These are phyloP conservation scores for Chelon auratus DNA, from an alignment of 2,797 vertebrate genomes.

Conservation along the genomic window DNA sequence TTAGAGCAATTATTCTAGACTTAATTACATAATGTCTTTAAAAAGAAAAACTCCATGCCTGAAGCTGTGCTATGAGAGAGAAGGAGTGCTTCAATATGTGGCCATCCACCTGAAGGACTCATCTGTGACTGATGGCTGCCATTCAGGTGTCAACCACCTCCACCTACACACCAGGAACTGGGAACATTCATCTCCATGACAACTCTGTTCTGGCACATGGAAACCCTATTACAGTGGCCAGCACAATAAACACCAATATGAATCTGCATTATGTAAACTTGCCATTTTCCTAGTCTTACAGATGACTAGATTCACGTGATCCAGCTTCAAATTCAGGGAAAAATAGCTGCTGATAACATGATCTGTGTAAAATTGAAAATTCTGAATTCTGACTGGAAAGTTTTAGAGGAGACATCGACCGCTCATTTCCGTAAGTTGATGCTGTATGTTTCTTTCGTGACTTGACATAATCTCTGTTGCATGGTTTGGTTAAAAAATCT, in stretches of 20 bases:
- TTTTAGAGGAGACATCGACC: too few species aligned
- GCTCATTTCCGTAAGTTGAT: too few species aligned
- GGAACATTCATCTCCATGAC: constrained; percentile 34
- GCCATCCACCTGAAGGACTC: constrained; percentile 41
- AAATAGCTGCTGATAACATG: not conserved
- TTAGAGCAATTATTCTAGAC: constrained; percentile 69
- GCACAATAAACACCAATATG: constrained; percentile 23
- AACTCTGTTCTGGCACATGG: constrained; percentile 15
- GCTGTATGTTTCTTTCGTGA: too few species aligned
- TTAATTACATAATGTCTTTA: constrained; percentile 69
- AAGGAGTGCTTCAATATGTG: not conserved
- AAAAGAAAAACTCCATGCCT: constrained; percentile 30
- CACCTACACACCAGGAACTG: not conserved
- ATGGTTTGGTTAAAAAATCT: too few species aligned
- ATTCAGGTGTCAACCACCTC: constrained; percentile 21
- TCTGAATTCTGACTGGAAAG: not conserved
- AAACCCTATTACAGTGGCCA: constrained; percentile 9
- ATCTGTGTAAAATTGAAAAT: not conserved
- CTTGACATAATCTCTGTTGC: too few species aligned
- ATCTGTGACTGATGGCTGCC: constrained; percentile 31
- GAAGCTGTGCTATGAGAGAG: constrained; percentile 6
- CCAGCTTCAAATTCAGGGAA: not conserved
- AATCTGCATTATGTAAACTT: not conserved
- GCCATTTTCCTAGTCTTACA: not conserved
- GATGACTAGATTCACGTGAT: not conserved